Conservation (phyloP, 2,113 vertebrate species). For the Engraulis encrasicolus region DNA sequence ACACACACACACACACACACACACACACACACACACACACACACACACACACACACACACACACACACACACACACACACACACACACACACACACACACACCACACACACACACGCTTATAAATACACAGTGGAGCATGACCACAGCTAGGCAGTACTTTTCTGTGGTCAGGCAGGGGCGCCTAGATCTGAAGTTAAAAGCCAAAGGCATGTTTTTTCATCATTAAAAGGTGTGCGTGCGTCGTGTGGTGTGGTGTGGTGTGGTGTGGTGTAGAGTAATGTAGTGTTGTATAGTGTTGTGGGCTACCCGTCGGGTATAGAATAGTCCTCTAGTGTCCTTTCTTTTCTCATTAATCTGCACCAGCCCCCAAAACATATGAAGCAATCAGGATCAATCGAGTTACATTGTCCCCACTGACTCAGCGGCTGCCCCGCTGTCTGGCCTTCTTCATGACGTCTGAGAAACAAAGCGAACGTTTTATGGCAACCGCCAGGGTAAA, state of each 20-base stretch:
- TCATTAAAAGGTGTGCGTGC: too few relatives aligned
- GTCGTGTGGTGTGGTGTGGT: too few relatives aligned
- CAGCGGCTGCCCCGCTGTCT: background rate
- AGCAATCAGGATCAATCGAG: conserved; percentile 35
- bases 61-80: background rate
- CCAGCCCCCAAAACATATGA: conserved; percentile 34
- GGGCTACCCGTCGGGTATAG: conserved; percentile 20
- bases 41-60: background rate
- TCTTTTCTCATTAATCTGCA: conserved; percentile 6
- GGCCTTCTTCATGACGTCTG: background rate
- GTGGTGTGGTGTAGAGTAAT: background rate
- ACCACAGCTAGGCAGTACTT: background rate
- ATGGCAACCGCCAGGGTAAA: background rate
- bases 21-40: background rate
- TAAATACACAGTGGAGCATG: background rate
- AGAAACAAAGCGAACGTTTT: background rate
- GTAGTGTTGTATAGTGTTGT: too few relatives aligned
- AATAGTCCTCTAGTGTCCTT: conserved; percentile 37
- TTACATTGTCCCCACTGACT: conserved; percentile 22
- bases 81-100: background rate
- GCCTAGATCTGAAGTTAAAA: too few relatives aligned
- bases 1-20: background rate
- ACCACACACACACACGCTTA: background rate
- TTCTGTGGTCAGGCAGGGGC: background rate
- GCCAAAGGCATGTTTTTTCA: too few relatives aligned